Base-by-base conservation (phyloP, 2,797 vertebrate species). In the Phrynocephalus vlangalii region DNA sequence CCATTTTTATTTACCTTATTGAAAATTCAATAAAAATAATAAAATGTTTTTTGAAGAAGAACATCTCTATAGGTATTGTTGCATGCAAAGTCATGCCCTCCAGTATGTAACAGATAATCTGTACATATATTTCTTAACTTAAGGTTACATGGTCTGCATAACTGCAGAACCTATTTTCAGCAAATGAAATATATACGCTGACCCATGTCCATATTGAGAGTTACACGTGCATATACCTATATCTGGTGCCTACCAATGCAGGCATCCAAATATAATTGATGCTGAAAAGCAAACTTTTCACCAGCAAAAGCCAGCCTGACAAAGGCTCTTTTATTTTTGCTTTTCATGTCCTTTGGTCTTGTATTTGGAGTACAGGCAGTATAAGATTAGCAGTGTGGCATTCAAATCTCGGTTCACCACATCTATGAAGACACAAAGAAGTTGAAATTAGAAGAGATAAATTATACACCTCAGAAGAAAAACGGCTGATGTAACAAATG, bases 281-380 rank as follows among this genome's bases (percentile, higher is more conserved):
- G 33, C 7, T 79, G n/a, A 56, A 56, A 79, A 70, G 1, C 11
- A 70, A 6, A 52, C 44, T 13, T 7, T 66, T 84, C 2, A 33
- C 60, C 77, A 11, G 5, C 3, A 3, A 22, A 0, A 6, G 10
- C 1, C 15, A 3, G 1, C 66, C 48, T 50, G 81, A 48, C 44
- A 50, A 6, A 50, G 26, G n/a, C 83, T 52, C 1, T 85, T 80
- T 91, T 81, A 71, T 70, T 30, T 52, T 84, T 44, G 44, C 1
- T 90, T 87, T 91, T 95, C 86, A 95, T 30, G 16, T 87, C 89
- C 91, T 86, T 92, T 92, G 83, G 70, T 63, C 93, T 97, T 97
- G 95, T 99, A 97, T 91, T 96, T 98, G 92, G 94, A 96, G 90
- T 98, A 98, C 85, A 99, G 93, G 86, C 97, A 92, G 30, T 99